These are phyloP conservation scores for Thereva unica DNA, from an alignment of 2,888 invertebrate species.

Conservation along the genomic window DNA sequence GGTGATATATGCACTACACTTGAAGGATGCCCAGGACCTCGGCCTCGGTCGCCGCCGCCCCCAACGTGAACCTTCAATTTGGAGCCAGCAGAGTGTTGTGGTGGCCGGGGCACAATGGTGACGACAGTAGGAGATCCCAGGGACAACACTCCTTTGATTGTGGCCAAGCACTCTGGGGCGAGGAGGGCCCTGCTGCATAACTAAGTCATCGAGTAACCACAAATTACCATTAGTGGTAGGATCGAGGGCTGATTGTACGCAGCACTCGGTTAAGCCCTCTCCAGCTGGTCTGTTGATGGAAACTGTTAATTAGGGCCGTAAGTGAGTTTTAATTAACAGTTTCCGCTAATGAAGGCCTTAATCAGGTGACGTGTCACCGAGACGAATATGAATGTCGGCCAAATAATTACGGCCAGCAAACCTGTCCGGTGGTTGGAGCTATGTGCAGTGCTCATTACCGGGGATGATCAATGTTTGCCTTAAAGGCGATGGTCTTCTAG, in stretches of 20 bases:
- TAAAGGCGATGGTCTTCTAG: too few relatives aligned
- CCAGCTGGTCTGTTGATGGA: conserved; percentile 18
- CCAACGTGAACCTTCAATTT: conserved; percentile 20
- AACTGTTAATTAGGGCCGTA: conserved; percentile 33
- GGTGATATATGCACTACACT: conserved; percentile 23
- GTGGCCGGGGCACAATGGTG: neutral
- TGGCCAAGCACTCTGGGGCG: conserved; percentile 4
- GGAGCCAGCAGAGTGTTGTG: neutral
- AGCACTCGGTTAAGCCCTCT: conserved; percentile 3
- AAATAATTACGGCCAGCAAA: too few relatives aligned
- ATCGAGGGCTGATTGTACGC: conserved; percentile 31
- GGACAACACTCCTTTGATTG: conserved; percentile 10
- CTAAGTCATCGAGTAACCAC: conserved; percentile 37
- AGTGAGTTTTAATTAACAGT: conserved; percentile 34
- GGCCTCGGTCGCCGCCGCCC: neutral
- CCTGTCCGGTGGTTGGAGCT: too few relatives aligned
- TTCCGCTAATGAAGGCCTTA: conserved; percentile 17
- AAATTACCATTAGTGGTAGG: conserved; percentile 39
- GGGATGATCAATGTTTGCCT: too few relatives aligned
- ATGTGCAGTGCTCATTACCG: too few relatives aligned
- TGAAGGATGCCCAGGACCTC: neutral
- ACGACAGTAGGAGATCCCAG: neutral
- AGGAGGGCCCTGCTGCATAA: conserved; percentile 23
- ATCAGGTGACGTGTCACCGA: conserved; percentile 12
- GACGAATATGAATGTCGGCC: conserved; percentile 24